Evolutionary conservation across 2,797 vertebrate species (phyloP).

Genomic region (Sebastes nivosus): DNA sequence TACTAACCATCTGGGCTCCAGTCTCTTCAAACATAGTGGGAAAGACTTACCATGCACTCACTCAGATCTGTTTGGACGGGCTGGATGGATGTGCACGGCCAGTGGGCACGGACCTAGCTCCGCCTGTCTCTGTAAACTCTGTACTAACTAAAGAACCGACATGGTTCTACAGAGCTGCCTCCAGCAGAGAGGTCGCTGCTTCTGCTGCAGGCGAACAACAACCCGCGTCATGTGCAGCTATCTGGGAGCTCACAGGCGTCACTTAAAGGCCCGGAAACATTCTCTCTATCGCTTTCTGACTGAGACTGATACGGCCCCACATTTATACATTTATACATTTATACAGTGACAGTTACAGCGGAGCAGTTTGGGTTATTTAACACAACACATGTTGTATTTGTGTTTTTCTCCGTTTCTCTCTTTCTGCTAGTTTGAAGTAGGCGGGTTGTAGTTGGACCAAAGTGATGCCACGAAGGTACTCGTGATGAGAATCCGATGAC

Average conservation of each 20-base stretch:
- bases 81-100: constrained; percentile 12
- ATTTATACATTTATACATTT: background rate
- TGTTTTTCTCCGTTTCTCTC: no score
- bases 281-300: background rate
- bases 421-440: no score
- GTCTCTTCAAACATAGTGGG: constrained; percentile 64
- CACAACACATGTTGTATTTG: no score
- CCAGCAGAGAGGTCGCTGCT: background rate
- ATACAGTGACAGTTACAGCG: background rate
- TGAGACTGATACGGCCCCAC: background rate
- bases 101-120: constrained; percentile 15
- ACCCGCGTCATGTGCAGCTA: no score
- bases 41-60: constrained; percentile 37
- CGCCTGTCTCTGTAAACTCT: constrained; percentile 22
- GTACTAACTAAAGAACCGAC: constrained; percentile 2
- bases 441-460: no score
- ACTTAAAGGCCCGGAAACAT: background rate
- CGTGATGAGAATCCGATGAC: no score
- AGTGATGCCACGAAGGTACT: no score
- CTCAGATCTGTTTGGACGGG: constrained; percentile 50
- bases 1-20: constrained; percentile 71
- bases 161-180: background rate
- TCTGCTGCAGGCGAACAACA: background rate
- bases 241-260: background rate
- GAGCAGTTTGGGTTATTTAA: no score